Evolutionary conservation across 2,888 invertebrate genomes (phyloP).

Genomic region (Lampropteryx suffumata): DNA sequence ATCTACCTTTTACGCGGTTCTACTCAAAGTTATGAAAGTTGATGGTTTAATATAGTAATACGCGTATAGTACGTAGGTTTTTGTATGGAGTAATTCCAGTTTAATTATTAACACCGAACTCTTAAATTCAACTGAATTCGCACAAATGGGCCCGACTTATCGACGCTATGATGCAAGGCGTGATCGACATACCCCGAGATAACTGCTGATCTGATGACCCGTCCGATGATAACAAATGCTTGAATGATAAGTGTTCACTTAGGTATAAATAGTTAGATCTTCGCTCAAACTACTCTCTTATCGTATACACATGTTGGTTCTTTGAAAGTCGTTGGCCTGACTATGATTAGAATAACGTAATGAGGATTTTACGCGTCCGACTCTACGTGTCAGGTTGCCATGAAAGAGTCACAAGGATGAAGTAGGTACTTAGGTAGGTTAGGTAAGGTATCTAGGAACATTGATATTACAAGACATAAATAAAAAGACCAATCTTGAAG

Average conservation of each 20-base stretch:
- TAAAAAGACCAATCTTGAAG: too few species aligned
- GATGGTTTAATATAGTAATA: too few species aligned
- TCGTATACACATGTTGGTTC: not conserved
- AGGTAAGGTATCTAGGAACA: too few species aligned
- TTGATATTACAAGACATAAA: too few species aligned
- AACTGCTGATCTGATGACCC: slow-evolving; percentile 23
- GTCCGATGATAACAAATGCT: slow-evolving; percentile 7
- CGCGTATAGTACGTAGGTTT: too few species aligned
- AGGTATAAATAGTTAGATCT: not conserved
- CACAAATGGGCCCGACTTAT: not conserved
- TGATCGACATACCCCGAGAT: slow-evolving; percentile 11
- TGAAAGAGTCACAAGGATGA: too few species aligned
- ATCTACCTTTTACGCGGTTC: too few species aligned
- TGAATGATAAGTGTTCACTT: slow-evolving; percentile 10
- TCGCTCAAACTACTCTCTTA: not conserved
- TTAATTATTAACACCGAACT: slow-evolving; percentile 10
- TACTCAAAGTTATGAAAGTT: too few species aligned
- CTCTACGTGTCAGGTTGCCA: too few species aligned
- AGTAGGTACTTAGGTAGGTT: too few species aligned
- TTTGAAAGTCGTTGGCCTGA: slow-evolving; percentile 8
- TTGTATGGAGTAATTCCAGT: not conserved
- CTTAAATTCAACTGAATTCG: slow-evolving; percentile 16
- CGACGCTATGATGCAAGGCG: slow-evolving; percentile 21
- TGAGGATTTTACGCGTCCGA: too few species aligned
- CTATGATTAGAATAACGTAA: not conserved